A percentile compares a stretch with the other conserved stretches of the same genome.
Conservation (phyloP, 1,140 invertebrate species). For the Cotesia vestalis region DNA sequence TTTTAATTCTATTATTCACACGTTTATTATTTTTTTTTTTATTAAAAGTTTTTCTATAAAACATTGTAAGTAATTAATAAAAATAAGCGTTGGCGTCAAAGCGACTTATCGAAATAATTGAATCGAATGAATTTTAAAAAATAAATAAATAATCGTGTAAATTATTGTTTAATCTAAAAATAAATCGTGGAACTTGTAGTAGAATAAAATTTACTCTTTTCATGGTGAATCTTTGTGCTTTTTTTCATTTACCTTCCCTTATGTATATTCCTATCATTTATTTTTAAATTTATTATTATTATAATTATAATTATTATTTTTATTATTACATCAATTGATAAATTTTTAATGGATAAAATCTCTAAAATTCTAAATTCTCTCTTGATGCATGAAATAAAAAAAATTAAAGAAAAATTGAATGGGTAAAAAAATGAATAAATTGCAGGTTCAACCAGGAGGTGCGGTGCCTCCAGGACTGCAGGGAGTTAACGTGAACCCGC, state of each 20-base stretch:
- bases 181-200: slow-evolving; percentile 38
- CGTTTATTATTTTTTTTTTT: too few relatives aligned
- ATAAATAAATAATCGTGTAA: too few relatives aligned
- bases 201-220: slow-evolving; percentile 60
- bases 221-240: slow-evolving; percentile 60
- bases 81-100: too few relatives aligned
- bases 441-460: slow-evolving; percentile 59
- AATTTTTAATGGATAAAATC: background rate
- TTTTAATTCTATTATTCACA: too few relatives aligned
- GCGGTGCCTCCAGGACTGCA: slow-evolving; percentile 54
- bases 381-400: background rate
- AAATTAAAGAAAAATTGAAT: background rate
- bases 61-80: too few relatives aligned
- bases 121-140: background rate
- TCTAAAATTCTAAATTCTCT: too few relatives aligned
- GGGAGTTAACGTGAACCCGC: slow-evolving; percentile 61
- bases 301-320: slow-evolving; percentile 35
- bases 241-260: slow-evolving; percentile 58
- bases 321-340: slow-evolving; percentile 25
- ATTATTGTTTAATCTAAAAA: background rate
- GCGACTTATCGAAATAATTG: background rate
- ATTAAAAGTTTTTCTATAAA: too few relatives aligned
- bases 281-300: slow-evolving; percentile 40
- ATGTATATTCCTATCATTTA: slow-evolving; percentile 23
- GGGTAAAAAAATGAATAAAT: slow-evolving; percentile 32